phyloP scores from a whole-genome alignment of 2,888 invertebrate species.

The Geophilus truncorum region DNA sequence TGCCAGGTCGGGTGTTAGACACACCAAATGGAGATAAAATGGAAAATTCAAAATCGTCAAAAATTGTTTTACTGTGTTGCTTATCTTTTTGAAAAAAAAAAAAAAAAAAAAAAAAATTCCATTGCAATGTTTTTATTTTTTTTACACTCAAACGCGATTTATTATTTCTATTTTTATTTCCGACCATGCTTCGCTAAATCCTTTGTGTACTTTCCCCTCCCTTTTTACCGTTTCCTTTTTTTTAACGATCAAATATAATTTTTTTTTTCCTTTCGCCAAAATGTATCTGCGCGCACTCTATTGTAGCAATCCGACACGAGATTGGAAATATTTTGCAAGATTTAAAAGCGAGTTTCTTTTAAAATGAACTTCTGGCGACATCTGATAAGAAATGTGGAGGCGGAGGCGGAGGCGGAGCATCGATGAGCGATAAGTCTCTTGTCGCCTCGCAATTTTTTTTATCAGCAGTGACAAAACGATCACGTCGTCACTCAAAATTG shows the following conservation, averaged over 20 bases:
- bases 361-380: neutral
- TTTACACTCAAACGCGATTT: neutral
- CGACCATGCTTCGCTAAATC: too few relatives aligned
- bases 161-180: too few relatives aligned
- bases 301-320: neutral
- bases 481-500: neutral
- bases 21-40: too few relatives aligned
- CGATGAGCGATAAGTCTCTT: neutral
- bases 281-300: neutral
- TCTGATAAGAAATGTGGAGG: neutral
- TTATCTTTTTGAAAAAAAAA: neutral
- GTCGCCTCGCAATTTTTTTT: neutral
- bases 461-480: neutral
- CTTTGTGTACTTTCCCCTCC: neutral
- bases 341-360: neutral
- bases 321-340: neutral
- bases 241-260: neutral
- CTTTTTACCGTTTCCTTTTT: neutral
- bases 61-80: too few relatives aligned
- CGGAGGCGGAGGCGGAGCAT: neutral
- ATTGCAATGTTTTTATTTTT: neutral
- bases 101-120: neutral
- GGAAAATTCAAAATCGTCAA: neutral
- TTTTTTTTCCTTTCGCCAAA: neutral
- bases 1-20: too few relatives aligned